Evolutionary conservation across 2,797 vertebrate species (phyloP).

Genomic region (Lepilemur ruficaudatus): DNA sequence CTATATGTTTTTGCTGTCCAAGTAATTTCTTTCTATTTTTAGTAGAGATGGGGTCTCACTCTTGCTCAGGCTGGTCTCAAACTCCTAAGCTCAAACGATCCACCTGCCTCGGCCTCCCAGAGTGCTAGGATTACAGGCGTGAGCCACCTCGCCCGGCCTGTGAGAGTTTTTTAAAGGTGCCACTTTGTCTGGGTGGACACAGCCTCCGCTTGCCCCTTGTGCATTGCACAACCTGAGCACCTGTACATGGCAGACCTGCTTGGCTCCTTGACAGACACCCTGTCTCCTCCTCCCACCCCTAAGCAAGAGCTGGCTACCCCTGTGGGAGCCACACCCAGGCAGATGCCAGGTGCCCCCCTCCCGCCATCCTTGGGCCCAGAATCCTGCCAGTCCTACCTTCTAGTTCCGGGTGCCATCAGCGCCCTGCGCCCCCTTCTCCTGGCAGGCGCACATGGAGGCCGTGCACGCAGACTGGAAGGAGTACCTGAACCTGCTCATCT

Average conservation of each 20-base stretch:
- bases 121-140: too few relatives aligned
- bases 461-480: slow-evolving; percentile 99
- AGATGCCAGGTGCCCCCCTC: neutral
- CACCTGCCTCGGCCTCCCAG: too few relatives aligned
- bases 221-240: neutral
- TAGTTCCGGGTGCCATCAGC: rapidly evolving
- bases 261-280: neutral
- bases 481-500: slow-evolving; percentile 98
- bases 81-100: too few relatives aligned
- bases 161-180: neutral
- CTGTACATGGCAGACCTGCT: neutral
- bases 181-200: neutral
- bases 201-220: neutral
- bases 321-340: neutral
- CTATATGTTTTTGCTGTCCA: too few relatives aligned
- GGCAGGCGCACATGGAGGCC: slow-evolving; percentile 95
- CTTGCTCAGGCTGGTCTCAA: too few relatives aligned
- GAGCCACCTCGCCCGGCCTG: too few relatives aligned
- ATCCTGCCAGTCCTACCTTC: neutral
- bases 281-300: neutral
- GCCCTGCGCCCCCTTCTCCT: neutral
- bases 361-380: neutral
- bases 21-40: too few relatives aligned
- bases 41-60: too few relatives aligned
- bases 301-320: neutral